Base-by-base conservation (phyloP, 35 echinoderm and acorn worm genomes). In the Apostichopus californicus region DNA sequence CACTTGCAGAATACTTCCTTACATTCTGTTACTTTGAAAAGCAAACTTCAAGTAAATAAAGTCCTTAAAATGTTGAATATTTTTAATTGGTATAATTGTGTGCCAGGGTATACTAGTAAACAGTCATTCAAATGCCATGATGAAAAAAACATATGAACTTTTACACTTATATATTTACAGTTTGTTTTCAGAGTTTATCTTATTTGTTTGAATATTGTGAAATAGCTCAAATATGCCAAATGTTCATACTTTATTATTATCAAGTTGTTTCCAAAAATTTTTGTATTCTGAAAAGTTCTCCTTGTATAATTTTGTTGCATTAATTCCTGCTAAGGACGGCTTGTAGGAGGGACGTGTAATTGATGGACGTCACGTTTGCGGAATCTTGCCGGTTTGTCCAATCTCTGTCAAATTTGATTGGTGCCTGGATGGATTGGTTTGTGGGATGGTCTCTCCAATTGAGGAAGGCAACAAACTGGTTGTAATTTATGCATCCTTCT, bases 401-500 rank as follows among this genome's bases (percentile, higher is more conserved):
- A 6, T 87, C 82, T 20, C 93, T 87, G 52, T 95, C 95, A 46
- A 96, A 84, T 57, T 96, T 93, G 17, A 92, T n/a, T 46, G 97
- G 97, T 14, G 92, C 93, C 75, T 88, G 90, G n/a, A 91, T 79
- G 92, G 93, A 95, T 46, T 96, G 93, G 6, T 83, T 90, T 11
- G 93, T 96, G 0, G 97, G 17, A 58, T 92, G 26, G 78, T 99
- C 97, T 65, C 92, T 72, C 97, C 97, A 99, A 91, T 99, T 99
- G 5, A 99, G 89, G 57, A 82, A 91, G 53, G 64, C 73, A 58
- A 96, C 90, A 89, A 99, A 94, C 59, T 54, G 91, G 58, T 93
- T 91, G 92, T 95, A 99, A 89, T 95, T 96, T 12, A 99, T 92
- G 57, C 93, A 87, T 54, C 97, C 97, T 63, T 93, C 93, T 85